Conservation (phyloP, 2,113 vertebrate species). For the Cyprinodon variegatus region DNA sequence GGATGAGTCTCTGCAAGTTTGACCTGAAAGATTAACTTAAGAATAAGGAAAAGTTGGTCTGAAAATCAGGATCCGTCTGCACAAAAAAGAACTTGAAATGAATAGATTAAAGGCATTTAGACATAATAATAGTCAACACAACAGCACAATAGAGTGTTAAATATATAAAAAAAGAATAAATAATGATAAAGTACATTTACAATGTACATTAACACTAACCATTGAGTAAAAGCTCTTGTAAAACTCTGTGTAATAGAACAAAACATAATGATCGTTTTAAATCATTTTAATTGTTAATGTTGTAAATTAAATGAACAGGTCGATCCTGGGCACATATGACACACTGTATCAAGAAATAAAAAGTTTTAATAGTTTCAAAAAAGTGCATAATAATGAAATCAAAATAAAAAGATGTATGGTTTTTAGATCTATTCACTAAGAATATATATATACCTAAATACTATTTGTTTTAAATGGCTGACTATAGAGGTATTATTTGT, state of each 20-base stretch:
- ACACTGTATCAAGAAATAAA: neutral
- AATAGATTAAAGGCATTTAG: neutral
- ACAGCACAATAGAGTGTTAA: too few species aligned
- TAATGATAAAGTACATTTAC: neutral
- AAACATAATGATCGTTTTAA: neutral
- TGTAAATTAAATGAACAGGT: too few species aligned
- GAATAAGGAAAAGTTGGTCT: neutral
- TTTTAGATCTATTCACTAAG: too few species aligned
- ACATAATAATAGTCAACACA: too few species aligned
- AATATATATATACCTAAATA: too few species aligned
- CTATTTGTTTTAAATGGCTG: too few species aligned
- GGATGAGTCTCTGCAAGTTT: constrained; percentile 1
- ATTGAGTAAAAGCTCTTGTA: neutral
- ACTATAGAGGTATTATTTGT: too few species aligned
- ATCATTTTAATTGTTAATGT: neutral
- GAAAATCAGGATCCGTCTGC: neutral
- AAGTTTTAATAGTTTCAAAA: neutral
- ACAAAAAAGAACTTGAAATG: neutral
- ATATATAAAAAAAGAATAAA: neutral
- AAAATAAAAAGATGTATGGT: neutral
- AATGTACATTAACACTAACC: neutral
- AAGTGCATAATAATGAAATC: neutral
- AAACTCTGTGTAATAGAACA: neutral
- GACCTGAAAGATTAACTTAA: neutral
- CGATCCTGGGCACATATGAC: neutral